A percentile compares a stretch with the other conserved stretches of the same genome.
Conservation (phyloP, 1,140 invertebrate species). For the Lamellibrachia luymesi region DNA sequence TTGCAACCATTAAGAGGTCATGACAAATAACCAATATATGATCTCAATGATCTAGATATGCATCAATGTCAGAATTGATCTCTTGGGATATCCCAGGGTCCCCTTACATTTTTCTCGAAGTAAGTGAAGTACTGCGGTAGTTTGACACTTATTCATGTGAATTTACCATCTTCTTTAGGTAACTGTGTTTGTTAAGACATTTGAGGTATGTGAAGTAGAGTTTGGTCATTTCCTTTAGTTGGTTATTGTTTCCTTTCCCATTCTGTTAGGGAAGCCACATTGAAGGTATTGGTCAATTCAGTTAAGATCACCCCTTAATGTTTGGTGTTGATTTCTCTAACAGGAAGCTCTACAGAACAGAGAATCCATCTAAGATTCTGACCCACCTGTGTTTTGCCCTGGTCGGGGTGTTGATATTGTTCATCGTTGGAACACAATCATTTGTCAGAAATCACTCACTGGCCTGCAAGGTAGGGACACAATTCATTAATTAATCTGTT, state of each 20-base stretch:
- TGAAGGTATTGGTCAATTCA: too few relatives aligned
- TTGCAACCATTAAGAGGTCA: not conserved
- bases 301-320: too few relatives aligned
- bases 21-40: not conserved
- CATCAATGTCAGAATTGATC: too few relatives aligned
- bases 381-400: conserved; percentile 46
- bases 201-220: too few relatives aligned
- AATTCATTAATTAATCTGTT: not conserved
- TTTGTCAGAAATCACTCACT: conserved; percentile 34
- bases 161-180: not conserved
- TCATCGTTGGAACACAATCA: conserved; percentile 42
- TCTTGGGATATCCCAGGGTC: too few relatives aligned
- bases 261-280: too few relatives aligned
- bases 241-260: too few relatives aligned
- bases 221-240: too few relatives aligned
- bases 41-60: not conserved
- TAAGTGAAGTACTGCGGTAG: too few relatives aligned
- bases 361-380: conserved; percentile 50
- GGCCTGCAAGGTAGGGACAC: conserved; percentile 43
- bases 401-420: conserved; percentile 39
- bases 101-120: too few relatives aligned
- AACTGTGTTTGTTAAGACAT: not conserved
- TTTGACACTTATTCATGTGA: not conserved
- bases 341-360: conserved; percentile 17
- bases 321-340: not conserved